Conservation (phyloP, 2,888 invertebrate species). For the Synergus japonicus region DNA sequence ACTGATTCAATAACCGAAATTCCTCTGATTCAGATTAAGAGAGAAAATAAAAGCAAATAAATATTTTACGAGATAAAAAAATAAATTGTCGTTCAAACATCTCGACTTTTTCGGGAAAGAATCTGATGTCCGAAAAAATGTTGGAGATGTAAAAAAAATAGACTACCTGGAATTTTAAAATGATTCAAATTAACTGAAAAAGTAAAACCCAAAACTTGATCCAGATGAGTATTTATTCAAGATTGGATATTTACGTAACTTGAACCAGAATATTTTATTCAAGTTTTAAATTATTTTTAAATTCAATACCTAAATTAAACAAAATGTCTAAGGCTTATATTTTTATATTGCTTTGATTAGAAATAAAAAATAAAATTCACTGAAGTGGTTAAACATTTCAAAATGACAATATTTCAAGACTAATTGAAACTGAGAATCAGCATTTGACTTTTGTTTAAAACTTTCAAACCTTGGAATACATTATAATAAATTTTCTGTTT, state of each 20-base stretch:
- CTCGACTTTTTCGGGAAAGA: neutral
- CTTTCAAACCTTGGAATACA: neutral
- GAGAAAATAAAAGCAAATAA: too few species aligned
- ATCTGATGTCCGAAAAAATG: neutral
- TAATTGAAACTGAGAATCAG: neutral
- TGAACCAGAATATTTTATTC: constrained; percentile 5
- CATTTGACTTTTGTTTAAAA: neutral
- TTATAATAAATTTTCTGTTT: neutral
- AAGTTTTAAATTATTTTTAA: neutral
- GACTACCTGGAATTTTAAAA: neutral
- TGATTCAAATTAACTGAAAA: neutral
- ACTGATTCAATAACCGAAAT: too few species aligned
- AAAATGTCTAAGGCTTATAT: neutral
- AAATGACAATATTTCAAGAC: neutral
- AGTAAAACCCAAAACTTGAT: neutral
- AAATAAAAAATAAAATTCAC: neutral
- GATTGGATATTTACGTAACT: neutral
- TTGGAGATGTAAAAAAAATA: neutral
- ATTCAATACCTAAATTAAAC: too few species aligned
- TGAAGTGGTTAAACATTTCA: neutral
- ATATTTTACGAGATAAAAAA: too few species aligned
- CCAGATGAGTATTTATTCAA: neutral
- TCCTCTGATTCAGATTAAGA: too few species aligned
- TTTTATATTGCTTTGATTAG: neutral
- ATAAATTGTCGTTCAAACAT: neutral